A percentile compares a stretch with the other conserved stretches of the same genome.
Evolutionary conservation across 2,888 invertebrate genomes (phyloP).

Genomic region (Alentia gelatinosa): DNA sequence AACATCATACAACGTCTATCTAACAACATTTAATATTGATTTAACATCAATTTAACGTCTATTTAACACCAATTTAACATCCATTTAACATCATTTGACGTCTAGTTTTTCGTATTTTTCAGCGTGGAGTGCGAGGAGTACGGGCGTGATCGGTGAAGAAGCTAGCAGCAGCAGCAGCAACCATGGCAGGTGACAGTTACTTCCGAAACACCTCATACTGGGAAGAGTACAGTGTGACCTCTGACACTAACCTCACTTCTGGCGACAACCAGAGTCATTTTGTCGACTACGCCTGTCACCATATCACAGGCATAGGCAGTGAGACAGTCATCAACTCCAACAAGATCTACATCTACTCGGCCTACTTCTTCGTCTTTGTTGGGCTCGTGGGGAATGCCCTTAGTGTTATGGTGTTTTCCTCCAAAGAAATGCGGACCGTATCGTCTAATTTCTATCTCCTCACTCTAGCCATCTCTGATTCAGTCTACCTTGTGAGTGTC

Average conservation of each 20-base stretch:
- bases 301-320: background rate
- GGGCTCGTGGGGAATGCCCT: conserved; percentile 65
- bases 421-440: conserved; percentile 63
- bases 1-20: no score
- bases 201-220: background rate
- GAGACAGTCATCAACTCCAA: conserved; percentile 22
- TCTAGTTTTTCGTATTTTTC: no score
- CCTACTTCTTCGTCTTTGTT: conserved; percentile 60
- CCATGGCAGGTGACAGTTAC: background rate
- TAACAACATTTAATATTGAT: no score
- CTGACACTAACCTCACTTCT: background rate
- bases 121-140: no score
- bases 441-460: conserved; percentile 68
- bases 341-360: conserved; percentile 52
- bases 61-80: no score
- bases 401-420: conserved; percentile 64
- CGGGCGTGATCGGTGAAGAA: no score
- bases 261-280: background rate
- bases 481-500: conserved; percentile 64
- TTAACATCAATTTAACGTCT: no score
- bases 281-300: conserved; percentile 2
- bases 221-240: background rate
- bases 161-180: no score
- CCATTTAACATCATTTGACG: no score
- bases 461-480: conserved; percentile 65